Base-by-base conservation (phyloP, 1,140 invertebrate species). In the Archegozetes longisetosus region DNA sequence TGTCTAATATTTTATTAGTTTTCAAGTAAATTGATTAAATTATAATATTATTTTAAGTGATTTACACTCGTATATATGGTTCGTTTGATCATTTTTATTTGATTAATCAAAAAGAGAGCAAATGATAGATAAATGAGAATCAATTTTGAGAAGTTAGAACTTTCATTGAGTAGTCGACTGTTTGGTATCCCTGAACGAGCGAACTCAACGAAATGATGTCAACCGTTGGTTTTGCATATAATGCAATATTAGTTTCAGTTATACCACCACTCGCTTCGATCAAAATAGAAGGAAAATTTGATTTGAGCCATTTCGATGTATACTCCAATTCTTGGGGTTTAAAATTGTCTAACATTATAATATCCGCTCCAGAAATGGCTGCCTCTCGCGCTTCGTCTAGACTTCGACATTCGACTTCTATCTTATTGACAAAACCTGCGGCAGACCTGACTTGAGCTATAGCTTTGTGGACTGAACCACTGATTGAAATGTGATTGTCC, bases 321-420 rank as follows among this genome's bases (percentile, higher is more conserved):
- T 66, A 54, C 3, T 64, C 47, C 13, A 70, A 52, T 47, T 68
- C 68, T 25, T 64, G 22, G 20, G 73, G 66, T 17, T 67, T 62
- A 62, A 75, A 75, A 62, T 76, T 75, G 58, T 76, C 74, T n/a
- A 76, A 64, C 74, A 76, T 75, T 2, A 76, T 64, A 26, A 76
- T 67, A 58, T 76, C 74, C 63, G 66, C 65, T 23, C 73, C 73
- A 9, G 72, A 68, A 32, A 57, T 32, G 1, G 70, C 70, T 23
- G 74, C 74, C 64, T 74, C 69, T 17, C 62, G 20, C 6, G 71
- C 75, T 55, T 75, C 74, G 25, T 72, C 67, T 14, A 72, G 29
- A 57, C 67, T 70, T 14, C 71, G 64, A 66, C 75, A 76, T 61
- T 76, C 75, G 3, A 76, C 74, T 64, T 76, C 75, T n/a, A 76